Base-by-base conservation (phyloP, 2,113 vertebrate genomes). In the Gorsachius goisagi region DNA sequence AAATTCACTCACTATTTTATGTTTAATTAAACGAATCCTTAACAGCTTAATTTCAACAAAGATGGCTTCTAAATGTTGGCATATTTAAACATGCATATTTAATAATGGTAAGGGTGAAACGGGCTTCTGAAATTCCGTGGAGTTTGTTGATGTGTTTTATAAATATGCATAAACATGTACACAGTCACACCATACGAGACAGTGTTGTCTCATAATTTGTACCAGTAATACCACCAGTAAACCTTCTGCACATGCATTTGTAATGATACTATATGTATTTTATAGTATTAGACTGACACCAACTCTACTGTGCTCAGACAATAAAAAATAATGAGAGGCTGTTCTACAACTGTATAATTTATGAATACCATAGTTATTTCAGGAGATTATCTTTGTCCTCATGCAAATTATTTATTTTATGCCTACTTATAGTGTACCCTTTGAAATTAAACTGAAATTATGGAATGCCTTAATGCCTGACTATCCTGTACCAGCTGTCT, bases 371-470 rank as follows among this genome's bases (percentile, higher is more conserved):
- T n/a, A 75, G 64, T 64, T 95, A 82, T 80, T 91, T 88, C 79
- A 30, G 1, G 68, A 90, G 27, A 91, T 94, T 93, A 77, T 91
- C 81, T 93, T 96, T 97, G 81, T 95, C 66, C 39, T 94, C 69
- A 67, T 82, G 76, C 76, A 96, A 95, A 93, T 96, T 97, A 93
- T 93, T 95, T 97, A 92, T 86, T 89, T 92, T 77, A 47, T 80
- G 58, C 52, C 89, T 92, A 59, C 62, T 96, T 94, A 64, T 6
- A 96, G 64, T 64, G 33, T 62, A 95, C 69, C 76, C 69, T 93
- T 95, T 92, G 79, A 95, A 96, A 97, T 90, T 30, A 96, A 97
- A 96, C 60, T 87, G 82, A 95, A 97, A 94, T 96, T 92, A 89
- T 68, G 69, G 88, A 93, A 94, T 83, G 79, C 76, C 75, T 94